phyloP scores from a whole-genome alignment of 2,888 invertebrate genomes.

The Epistrophe eligans region DNA sequence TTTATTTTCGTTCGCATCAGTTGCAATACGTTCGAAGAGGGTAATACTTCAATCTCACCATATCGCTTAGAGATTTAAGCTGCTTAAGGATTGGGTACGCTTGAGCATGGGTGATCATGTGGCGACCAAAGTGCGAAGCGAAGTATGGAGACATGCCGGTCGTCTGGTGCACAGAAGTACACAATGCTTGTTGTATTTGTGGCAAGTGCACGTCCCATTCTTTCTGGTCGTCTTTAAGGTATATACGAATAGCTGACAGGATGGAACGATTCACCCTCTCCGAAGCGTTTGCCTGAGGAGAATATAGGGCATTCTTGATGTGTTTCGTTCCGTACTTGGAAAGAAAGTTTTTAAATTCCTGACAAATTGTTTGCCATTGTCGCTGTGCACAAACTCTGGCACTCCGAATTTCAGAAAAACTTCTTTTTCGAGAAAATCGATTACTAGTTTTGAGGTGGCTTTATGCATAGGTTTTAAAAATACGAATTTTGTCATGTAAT shows the following conservation, averaged over 20 bases:
- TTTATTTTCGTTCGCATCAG: too few species aligned
- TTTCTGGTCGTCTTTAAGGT: not conserved
- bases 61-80: too few species aligned
- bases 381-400: conserved; percentile 1
- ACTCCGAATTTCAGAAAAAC: not conserved
- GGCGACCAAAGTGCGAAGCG: not conserved
- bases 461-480: too few species aligned
- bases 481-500: too few species aligned
- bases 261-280: not conserved
- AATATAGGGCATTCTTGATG: not conserved
- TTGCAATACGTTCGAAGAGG: too few species aligned
- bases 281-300: conserved; percentile 1
- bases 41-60: not conserved
- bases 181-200: not conserved
- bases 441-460: too few species aligned
- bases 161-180: not conserved
- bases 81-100: not conserved
- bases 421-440: not conserved
- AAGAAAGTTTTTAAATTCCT: not conserved
- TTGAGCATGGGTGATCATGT: not conserved
- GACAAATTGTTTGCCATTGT: not conserved
- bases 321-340: not conserved
- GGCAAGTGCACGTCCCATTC: not conserved
- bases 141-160: not conserved
- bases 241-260: not conserved